These are phyloP conservation scores for Lordiphosa clarofinis DNA, from an alignment of 1,140 invertebrate genomes.

Conservation along the genomic window DNA sequence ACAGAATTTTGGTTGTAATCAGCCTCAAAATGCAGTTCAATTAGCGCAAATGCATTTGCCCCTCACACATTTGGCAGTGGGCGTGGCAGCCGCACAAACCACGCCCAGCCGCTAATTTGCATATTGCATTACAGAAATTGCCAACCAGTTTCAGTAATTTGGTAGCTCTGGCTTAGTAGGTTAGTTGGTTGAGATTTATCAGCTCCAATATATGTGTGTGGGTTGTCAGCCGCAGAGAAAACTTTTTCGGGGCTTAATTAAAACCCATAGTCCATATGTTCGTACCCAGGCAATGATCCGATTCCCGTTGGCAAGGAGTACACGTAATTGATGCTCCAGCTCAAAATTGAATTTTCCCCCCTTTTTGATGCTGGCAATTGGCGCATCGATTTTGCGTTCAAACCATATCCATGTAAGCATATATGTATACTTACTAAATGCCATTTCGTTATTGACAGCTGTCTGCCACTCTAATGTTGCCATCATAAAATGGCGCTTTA, in stretches of 20 bases:
- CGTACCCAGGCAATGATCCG: not conserved
- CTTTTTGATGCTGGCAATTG: conserved; percentile 3
- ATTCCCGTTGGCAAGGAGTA: not conserved
- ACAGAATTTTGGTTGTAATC: conserved; percentile 21
- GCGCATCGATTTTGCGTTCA: conserved; percentile 26
- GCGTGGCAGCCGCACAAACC: conserved; percentile 8
- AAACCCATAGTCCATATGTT: not conserved
- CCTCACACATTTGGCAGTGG: conserved; percentile 11
- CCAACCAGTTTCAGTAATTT: conserved; percentile 19
- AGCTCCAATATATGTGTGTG: not conserved
- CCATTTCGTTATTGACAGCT: too few relatives aligned
- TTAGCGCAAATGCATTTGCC: conserved; percentile 19
- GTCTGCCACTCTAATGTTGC: conserved; percentile 15
- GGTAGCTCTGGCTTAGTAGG: conserved; percentile 1
- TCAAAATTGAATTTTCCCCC: not conserved
- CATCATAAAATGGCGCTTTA: conserved; percentile 36
- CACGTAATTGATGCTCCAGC: conserved; percentile 6
- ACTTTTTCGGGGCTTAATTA: too few relatives aligned
- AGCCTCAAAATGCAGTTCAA: conserved; percentile 40
- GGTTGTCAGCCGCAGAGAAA: not conserved
- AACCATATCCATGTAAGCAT: too few relatives aligned
- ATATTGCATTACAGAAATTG: conserved; percentile 43
- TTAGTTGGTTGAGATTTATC: not conserved
- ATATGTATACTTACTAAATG: too few relatives aligned
- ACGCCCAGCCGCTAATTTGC: conserved; percentile 37